These are phyloP conservation scores for Sceloporus tristichus DNA, from an alignment of 2,113 vertebrate species.

Conservation along the genomic window DNA sequence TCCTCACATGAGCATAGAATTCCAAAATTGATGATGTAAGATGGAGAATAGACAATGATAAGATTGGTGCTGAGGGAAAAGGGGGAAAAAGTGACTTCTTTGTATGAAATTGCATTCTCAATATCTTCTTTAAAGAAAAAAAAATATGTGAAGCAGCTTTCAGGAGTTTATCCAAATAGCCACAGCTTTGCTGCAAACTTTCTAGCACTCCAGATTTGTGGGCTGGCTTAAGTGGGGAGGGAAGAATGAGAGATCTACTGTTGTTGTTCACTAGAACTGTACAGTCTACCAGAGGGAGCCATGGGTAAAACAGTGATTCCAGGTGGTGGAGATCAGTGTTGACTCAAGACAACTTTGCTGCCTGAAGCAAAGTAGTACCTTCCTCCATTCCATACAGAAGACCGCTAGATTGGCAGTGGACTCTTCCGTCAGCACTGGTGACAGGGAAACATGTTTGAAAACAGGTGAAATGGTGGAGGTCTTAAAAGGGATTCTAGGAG, in stretches of 20 bases:
- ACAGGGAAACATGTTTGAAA: no score
- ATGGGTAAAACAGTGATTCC: not conserved
- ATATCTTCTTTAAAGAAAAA: constrained; percentile 10
- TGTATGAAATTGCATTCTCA: not conserved
- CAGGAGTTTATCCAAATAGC: not conserved
- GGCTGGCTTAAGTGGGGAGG: not conserved
- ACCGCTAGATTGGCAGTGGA: no score
- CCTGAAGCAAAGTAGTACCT: no score
- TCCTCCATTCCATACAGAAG: no score
- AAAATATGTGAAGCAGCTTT: not conserved
- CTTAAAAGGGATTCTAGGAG: no score
- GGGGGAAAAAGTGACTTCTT: not conserved
- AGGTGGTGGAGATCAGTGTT: no score
- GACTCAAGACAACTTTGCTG: no score
- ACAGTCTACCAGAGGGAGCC: no score
- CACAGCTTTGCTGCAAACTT: not conserved
- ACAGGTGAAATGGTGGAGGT: no score
- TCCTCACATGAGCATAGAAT: constrained; percentile 55
- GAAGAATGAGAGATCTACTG: not conserved
- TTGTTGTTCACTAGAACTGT: not conserved
- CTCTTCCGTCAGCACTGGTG: no score
- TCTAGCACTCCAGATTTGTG: no score
- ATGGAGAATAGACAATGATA: constrained; percentile 48
- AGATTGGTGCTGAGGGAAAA: constrained; percentile 45
- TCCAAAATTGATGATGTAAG: constrained; percentile 50